phyloP scores from a whole-genome alignment of 2,888 invertebrate genomes.

The Drosophila hawaiiensis region DNA sequence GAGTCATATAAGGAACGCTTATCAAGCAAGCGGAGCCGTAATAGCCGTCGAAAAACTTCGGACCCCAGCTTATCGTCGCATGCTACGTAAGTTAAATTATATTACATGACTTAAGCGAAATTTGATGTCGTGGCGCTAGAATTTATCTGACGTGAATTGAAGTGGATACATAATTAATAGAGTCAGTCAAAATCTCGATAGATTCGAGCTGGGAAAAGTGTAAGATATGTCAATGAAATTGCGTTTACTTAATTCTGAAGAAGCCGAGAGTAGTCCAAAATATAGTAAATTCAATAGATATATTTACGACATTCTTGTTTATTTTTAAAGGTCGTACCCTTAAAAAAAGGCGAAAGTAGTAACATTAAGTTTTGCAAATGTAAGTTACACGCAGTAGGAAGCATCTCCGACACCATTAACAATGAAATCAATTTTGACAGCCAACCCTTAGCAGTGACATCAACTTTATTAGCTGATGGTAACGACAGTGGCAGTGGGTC shows the following conservation, averaged over 20 bases:
- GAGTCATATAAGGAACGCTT: slow-evolving; percentile 91
- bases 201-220: background rate
- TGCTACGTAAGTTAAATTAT: slow-evolving; percentile 87
- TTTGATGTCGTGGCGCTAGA: background rate
- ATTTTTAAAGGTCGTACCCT: background rate
- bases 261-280: background rate
- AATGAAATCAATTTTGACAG: slow-evolving; percentile 16
- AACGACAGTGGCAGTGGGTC: slow-evolving; percentile 22
- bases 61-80: slow-evolving; percentile 91
- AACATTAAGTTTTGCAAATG: background rate
- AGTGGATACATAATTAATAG: background rate
- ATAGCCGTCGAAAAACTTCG: slow-evolving; percentile 91
- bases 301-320: background rate
- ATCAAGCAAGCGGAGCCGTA: slow-evolving; percentile 88
- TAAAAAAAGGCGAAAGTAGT: background rate
- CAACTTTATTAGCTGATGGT: slow-evolving; percentile 33
- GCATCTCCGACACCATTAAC: background rate
- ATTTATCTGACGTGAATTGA: background rate
- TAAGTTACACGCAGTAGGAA: background rate
- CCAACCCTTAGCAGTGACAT: slow-evolving; percentile 33
- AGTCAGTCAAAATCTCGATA: background rate
- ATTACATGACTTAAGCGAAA: background rate
- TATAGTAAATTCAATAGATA: background rate
- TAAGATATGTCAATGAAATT: background rate
- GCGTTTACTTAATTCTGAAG: background rate